Base-by-base conservation (phyloP, 35 echinoderm and acorn worm genomes). In the Patiria miniata region DNA sequence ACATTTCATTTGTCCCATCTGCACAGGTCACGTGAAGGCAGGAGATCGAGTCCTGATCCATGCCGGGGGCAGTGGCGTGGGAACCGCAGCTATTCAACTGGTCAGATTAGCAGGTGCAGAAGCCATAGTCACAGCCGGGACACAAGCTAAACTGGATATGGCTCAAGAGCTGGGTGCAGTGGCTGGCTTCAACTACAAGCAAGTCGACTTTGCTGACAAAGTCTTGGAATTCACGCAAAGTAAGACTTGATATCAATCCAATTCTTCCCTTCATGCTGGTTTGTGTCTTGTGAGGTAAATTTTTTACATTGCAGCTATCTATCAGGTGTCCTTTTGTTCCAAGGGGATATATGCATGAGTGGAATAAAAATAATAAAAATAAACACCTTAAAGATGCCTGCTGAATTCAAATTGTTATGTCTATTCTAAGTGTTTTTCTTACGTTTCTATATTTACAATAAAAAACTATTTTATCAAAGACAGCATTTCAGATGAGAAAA, bases 91-190 rank as follows among this genome's bases (percentile, higher is more conserved):
- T 21, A 78, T 86, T 52, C 95, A 97, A 59, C 81, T 97, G 32
- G 91, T 93, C 16, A 81, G 38, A 19, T 68, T 86, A 40, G 88
- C 79, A 34, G 95, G 95, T 39, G 95, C 83, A 39, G 19, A 79
- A 9, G 60, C 95, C 37, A 97, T 97, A n/a, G 95, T 97, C 17
- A 97, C 95, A 22, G 95, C 95, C 39, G 90, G 95, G 18, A 83
- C 91, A 29, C 39, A 91, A 77, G 80, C 52, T 15, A 97, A 97
- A 76, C 36, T 97, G 0, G 73, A 90, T 10, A 88, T 80, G 60
- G 91, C 88, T 37, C 58, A 68, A 15, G 87, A 65, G 37, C 78
- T 97, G 32, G 91, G 91, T n/a, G 95, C 95, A 54, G 80, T 79
- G 8, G 88, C 79, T n/a, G 95, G 86, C 17, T 87, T 97, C 78